A percentile compares a stretch with the other conserved stretches of the same genome.
phyloP scores from a whole-genome alignment of 2,797 vertebrate species.

The Odontamblyopus rebecca region DNA sequence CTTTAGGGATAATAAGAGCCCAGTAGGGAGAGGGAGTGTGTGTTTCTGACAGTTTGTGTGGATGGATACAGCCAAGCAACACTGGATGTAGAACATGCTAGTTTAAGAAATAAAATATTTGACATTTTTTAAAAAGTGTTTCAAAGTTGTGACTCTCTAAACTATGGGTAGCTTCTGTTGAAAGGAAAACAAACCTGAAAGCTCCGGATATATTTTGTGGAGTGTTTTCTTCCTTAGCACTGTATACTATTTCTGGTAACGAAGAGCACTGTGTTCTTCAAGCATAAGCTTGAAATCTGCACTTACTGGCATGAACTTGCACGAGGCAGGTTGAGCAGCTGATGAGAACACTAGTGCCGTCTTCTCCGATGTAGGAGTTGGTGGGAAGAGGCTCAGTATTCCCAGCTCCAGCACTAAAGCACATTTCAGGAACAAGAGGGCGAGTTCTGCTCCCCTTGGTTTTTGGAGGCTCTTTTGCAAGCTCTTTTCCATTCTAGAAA shows the following conservation, averaged over 20 bases:
- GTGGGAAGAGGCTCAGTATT: constrained; percentile 90
- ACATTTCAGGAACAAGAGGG: constrained; percentile 95
- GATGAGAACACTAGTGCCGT: constrained; percentile 89
- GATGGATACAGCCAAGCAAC: constrained; percentile 17
- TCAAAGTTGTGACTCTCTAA: neutral
- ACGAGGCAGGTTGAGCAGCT: constrained; percentile 87
- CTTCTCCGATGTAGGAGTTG: constrained; percentile 87
- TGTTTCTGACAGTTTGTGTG: constrained; percentile 4
- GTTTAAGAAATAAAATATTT: neutral
- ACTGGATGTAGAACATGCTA: constrained; percentile 1
- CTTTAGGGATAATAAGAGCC: constrained; percentile 66
- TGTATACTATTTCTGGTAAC: neutral
- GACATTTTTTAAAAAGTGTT: neutral
- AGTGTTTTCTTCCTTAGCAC: neutral
- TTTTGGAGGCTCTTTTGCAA: constrained; percentile 26
- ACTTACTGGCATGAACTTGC: constrained; percentile 97
- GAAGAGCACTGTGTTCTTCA: constrained; percentile 1
- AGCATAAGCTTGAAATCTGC: neutral
- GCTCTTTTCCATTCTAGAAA: constrained; percentile 42
- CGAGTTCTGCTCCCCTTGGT: constrained; percentile 80
- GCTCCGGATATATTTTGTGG: neutral
- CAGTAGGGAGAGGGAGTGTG: constrained; percentile 38
- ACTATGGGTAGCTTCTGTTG: neutral
- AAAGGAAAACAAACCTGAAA: constrained; percentile 12
- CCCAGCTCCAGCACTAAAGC: constrained; percentile 88